These are phyloP conservation scores for Dryobotodes eremita DNA, from an alignment of 2,888 invertebrate species.

Conservation along the genomic window DNA sequence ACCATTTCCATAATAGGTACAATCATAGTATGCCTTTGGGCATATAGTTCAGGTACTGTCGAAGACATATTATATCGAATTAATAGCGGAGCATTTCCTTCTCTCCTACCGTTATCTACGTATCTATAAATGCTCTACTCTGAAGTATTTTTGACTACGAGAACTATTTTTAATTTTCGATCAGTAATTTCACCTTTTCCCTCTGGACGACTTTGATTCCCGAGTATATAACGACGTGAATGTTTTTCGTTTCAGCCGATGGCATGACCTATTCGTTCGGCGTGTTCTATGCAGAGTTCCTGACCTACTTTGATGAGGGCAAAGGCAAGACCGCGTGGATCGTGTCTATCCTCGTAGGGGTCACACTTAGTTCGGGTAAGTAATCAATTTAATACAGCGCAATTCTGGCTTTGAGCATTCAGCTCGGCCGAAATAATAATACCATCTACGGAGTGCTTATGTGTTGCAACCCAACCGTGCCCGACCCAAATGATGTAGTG, in stretches of 20 bases:
- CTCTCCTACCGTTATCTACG: not conserved
- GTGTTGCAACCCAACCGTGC: slow-evolving; percentile 22
- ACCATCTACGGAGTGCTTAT: slow-evolving; percentile 23
- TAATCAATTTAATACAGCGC: slow-evolving; percentile 82
- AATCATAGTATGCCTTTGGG: not conserved
- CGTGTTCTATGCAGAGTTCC: slow-evolving; percentile 96
- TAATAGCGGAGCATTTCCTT: not conserved
- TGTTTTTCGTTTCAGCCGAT: slow-evolving; percentile 93
- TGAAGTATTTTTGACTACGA: not conserved
- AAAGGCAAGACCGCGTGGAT: slow-evolving; percentile 98
- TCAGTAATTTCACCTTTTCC: not conserved
- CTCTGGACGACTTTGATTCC: not conserved
- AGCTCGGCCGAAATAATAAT: slow-evolving; percentile 32
- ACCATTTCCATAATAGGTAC: not conserved
- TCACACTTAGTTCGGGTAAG: slow-evolving; percentile 98
- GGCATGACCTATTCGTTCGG: slow-evolving; percentile 99
- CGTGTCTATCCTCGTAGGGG: slow-evolving; percentile 97
- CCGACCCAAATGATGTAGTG: slow-evolving; percentile 24
- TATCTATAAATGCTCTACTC: not conserved
- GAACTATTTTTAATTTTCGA: not conserved
- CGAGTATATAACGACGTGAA: slow-evolving; percentile 52
- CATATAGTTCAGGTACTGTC: not conserved
- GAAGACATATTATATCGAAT: not conserved
- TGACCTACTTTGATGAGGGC: slow-evolving; percentile 95
- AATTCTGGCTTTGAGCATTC: slow-evolving; percentile 35